phyloP scores from a whole-genome alignment of 2,888 invertebrate genomes.

The Agonopterix alstromeriana region DNA sequence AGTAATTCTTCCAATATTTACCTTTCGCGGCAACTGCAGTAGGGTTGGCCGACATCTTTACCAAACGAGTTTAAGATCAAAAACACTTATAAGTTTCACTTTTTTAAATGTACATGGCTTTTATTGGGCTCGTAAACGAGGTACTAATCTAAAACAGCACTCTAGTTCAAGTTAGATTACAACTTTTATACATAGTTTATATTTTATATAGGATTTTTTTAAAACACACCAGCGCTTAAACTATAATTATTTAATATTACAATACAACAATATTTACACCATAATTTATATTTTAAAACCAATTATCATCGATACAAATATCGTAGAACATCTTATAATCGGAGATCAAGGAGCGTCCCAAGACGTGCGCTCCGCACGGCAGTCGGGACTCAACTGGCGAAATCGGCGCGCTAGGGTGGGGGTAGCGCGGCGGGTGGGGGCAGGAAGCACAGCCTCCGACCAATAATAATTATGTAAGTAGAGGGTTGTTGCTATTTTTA shows the following conservation, averaged over 20 bases:
- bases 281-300: not conserved
- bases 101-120: not conserved
- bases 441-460: slow-evolving; percentile 63
- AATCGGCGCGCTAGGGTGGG: slow-evolving; percentile 11
- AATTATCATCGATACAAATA: not conserved
- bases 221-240: not conserved
- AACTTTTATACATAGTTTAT: not conserved
- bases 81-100: not conserved
- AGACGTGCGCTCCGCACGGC: slow-evolving; percentile 27
- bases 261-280: not conserved
- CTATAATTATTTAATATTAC: not conserved
- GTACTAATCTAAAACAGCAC: not conserved
- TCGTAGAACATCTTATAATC: slow-evolving; percentile 23
- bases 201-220: not conserved
- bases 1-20: slow-evolving; percentile 22
- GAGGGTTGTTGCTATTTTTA: slow-evolving; percentile 69
- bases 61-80: slow-evolving; percentile 1
- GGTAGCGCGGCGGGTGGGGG: slow-evolving; percentile 21
- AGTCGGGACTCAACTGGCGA: slow-evolving; percentile 40
- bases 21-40: slow-evolving; percentile 47
- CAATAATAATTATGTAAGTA: slow-evolving; percentile 64
- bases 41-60: slow-evolving; percentile 41
- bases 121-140: not conserved
- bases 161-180: not conserved
- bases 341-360: slow-evolving; percentile 12